phyloP scores from a whole-genome alignment of 1,140 invertebrate species.

The Ditylenchus dipsaci region DNA sequence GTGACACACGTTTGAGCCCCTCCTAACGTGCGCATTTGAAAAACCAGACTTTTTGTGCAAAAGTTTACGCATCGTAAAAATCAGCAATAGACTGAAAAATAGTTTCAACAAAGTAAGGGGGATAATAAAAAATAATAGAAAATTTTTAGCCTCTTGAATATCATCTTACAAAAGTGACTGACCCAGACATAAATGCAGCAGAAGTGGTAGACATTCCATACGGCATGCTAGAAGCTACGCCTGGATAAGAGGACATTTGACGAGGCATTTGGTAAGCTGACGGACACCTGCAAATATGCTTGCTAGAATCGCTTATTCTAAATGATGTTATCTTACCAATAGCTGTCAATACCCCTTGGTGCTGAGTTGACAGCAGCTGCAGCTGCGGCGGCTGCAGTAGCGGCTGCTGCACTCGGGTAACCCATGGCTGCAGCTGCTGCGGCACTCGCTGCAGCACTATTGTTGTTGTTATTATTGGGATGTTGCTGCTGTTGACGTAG shows the following conservation, averaged over 20 bases:
- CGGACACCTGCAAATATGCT: slow-evolving; percentile 10
- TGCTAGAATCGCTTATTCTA: not conserved
- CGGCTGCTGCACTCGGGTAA: not conserved
- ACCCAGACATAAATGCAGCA: slow-evolving; percentile 34
- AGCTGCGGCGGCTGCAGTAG: not conserved
- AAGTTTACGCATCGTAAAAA: too few species aligned
- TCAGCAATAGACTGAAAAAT: too few species aligned
- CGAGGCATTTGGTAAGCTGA: slow-evolving; percentile 40
- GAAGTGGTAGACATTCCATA: slow-evolving; percentile 31
- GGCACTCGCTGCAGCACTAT: slow-evolving; percentile 4
- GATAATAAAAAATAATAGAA: too few species aligned
- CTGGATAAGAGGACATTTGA: slow-evolving; percentile 36
- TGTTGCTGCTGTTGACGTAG: slow-evolving; percentile 21
- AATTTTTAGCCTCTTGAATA: too few species aligned
- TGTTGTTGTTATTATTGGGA: slow-evolving; percentile 1
- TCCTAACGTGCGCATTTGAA: too few species aligned
- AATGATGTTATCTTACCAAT: slow-evolving; percentile 17
- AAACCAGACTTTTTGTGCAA: too few species aligned
- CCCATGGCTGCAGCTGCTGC: slow-evolving; percentile 15
- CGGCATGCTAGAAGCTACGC: slow-evolving; percentile 27
- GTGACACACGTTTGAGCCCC: too few species aligned
- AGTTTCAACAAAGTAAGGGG: too few species aligned
- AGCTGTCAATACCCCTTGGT: slow-evolving; percentile 20
- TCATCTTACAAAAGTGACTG: not conserved
- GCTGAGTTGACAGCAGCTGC: slow-evolving; percentile 8